A percentile compares a stretch with the other conserved stretches of the same genome.
phyloP scores from a whole-genome alignment of 1,140 invertebrate genomes.

The Hormaphis cornu region DNA sequence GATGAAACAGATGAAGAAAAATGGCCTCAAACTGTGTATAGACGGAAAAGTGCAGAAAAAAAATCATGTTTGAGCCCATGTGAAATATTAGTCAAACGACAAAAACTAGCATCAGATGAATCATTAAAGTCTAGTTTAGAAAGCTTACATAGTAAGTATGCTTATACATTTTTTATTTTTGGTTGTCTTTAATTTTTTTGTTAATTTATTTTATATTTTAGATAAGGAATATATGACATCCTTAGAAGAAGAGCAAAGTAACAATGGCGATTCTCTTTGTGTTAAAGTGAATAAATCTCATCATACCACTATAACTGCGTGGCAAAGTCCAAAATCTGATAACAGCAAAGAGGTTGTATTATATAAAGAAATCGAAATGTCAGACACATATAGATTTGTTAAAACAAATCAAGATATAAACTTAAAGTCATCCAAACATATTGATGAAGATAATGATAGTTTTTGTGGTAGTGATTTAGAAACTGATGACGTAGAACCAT shows the following conservation, averaged over 20 bases:
- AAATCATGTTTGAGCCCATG: slow-evolving; percentile 34
- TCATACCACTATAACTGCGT: slow-evolving; percentile 18
- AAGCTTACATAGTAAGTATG: slow-evolving; percentile 24
- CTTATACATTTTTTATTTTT: too few relatives aligned
- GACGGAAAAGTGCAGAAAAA: slow-evolving; percentile 32
- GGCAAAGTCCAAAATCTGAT: slow-evolving; percentile 14
- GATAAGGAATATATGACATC: neutral
- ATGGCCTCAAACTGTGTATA: slow-evolving; percentile 37
- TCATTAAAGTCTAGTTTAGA: slow-evolving; percentile 34
- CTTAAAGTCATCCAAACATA: slow-evolving; percentile 37
- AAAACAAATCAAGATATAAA: slow-evolving; percentile 34
- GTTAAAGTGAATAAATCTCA: slow-evolving; percentile 24
- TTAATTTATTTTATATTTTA: slow-evolving; percentile 10
- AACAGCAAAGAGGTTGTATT: slow-evolving; percentile 38
- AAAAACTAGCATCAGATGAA: slow-evolving; percentile 37
- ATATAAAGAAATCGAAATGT: slow-evolving; percentile 39
- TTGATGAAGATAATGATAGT: slow-evolving; percentile 47
- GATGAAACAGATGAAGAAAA: slow-evolving; percentile 49
- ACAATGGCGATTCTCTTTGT: neutral
- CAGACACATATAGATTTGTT: slow-evolving; percentile 39
- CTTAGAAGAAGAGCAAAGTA: slow-evolving; percentile 3
- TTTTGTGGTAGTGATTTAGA: slow-evolving; percentile 58
- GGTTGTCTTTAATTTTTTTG: neutral
- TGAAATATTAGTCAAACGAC: slow-evolving; percentile 38
- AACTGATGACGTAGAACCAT: slow-evolving; percentile 55